phyloP scores from a whole-genome alignment of 2,797 vertebrate species.

The Heliangelus exortis region DNA sequence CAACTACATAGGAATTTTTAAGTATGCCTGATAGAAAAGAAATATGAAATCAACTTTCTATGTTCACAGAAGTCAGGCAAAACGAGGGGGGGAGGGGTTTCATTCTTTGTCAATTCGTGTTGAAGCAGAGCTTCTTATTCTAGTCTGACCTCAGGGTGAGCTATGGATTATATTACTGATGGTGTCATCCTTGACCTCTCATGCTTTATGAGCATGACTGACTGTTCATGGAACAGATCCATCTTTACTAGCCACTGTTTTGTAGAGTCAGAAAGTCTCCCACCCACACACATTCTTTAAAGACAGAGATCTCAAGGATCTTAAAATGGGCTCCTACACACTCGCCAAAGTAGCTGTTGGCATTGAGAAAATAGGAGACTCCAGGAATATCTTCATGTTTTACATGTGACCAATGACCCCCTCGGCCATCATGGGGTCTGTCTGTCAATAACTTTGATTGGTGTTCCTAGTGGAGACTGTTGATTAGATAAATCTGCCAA shows the following conservation, averaged over 20 bases:
- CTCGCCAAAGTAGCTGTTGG: neutral
- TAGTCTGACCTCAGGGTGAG: neutral
- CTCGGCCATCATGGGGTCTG: neutral
- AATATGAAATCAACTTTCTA: neutral
- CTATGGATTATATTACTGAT: neutral
- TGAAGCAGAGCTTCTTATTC: neutral
- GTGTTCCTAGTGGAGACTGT: neutral
- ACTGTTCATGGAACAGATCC: neutral
- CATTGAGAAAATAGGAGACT: neutral
- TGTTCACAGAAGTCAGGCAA: neutral
- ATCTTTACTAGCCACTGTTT: neutral
- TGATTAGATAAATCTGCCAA: neutral
- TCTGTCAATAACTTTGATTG: neutral
- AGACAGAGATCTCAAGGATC: neutral
- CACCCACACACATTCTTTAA: neutral
- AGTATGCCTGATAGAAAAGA: neutral
- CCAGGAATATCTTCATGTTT: neutral
- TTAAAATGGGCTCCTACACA: neutral
- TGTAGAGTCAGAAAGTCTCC: neutral
- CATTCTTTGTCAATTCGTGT: neutral
- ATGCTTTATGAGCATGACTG: neutral
- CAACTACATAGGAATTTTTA: neutral
- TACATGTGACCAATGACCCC: neutral
- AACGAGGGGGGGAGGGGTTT: neutral
- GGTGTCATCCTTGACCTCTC: neutral